phyloP scores from a whole-genome alignment of 1,140 invertebrate species.

The Streblospio benedicti region DNA sequence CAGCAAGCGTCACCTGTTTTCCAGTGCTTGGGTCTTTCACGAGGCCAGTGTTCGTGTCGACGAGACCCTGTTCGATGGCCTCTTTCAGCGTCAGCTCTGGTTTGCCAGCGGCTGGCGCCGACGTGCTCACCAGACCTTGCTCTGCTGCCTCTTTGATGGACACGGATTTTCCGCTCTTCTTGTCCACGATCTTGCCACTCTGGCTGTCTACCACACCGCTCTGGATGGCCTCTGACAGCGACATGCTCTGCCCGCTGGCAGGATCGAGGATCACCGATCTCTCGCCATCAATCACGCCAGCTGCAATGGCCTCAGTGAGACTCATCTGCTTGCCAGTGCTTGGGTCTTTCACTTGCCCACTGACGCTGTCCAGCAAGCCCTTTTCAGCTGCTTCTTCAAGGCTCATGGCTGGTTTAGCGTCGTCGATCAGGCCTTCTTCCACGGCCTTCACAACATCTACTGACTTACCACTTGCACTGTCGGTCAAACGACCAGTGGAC shows the following conservation, averaged over 20 bases:
- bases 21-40: constrained; percentile 7
- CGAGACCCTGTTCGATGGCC: constrained; percentile 45
- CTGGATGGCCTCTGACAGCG: constrained; percentile 61
- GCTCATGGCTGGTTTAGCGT: constrained; percentile 60
- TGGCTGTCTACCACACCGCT: constrained; percentile 67
- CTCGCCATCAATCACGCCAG: constrained; percentile 53
- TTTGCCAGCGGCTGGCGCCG: constrained; percentile 49
- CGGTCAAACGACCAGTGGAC: not conserved
- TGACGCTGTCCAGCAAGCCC: constrained; percentile 65
- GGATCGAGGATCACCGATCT: constrained; percentile 63
- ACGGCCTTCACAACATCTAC: constrained; percentile 35
- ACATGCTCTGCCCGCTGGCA: constrained; percentile 20
- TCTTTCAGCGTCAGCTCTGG: constrained; percentile 15
- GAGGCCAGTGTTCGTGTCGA: constrained; percentile 2
- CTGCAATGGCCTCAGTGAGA: constrained; percentile 63
- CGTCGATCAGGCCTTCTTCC: constrained; percentile 30
- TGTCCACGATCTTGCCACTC: constrained; percentile 39
- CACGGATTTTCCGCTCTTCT: constrained; percentile 54
- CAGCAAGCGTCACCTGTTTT: constrained; percentile 32
- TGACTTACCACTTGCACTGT: constrained; percentile 17
- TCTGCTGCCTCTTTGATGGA: constrained; percentile 65
- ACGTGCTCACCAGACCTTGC: not conserved
- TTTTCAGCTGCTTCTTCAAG: constrained; percentile 55
- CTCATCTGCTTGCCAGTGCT: constrained; percentile 67
- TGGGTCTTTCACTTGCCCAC: constrained; percentile 72